Evolutionary conservation across 2,113 vertebrate species (phyloP).

Genomic region (Hippocampus guttulatus): DNA sequence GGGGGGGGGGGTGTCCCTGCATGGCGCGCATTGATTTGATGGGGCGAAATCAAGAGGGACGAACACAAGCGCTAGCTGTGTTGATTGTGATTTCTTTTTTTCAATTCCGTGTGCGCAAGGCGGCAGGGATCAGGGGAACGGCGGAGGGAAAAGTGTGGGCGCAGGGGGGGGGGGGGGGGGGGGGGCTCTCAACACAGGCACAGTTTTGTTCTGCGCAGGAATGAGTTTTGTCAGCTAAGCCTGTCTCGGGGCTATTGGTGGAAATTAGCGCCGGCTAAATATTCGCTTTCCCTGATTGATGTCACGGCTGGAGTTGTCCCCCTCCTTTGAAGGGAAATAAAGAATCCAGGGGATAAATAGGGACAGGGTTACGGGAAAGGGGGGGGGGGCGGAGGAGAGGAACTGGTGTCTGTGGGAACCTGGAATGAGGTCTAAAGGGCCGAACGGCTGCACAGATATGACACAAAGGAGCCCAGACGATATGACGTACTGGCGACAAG

Average conservation of each 20-base stretch:
- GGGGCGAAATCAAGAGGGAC: slow-evolving; percentile 68
- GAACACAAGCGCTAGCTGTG: slow-evolving; percentile 69
- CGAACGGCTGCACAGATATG: slow-evolving; percentile 61
- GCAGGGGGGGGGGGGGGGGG: background rate
- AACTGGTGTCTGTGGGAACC: slow-evolving; percentile 59
- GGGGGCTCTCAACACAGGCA: slow-evolving; percentile 60
- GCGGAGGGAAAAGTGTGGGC: slow-evolving; percentile 41
- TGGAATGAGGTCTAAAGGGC: slow-evolving; percentile 57
- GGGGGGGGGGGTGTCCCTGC: slow-evolving; percentile 57
- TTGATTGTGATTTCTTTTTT: slow-evolving; percentile 68
- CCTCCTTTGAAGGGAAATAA: slow-evolving; percentile 75
- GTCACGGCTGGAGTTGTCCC: slow-evolving; percentile 71
- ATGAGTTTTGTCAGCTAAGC: slow-evolving; percentile 79
- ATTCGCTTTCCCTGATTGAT: slow-evolving; percentile 77
- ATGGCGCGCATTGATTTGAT: slow-evolving; percentile 72
- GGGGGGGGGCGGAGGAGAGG: slow-evolving; percentile 49
- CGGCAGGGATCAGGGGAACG: slow-evolving; percentile 61
- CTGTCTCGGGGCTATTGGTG: slow-evolving; percentile 76
- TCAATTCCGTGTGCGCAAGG: slow-evolving; percentile 48
- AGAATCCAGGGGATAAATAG: slow-evolving; percentile 75
- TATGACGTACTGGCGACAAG: slow-evolving; percentile 49
- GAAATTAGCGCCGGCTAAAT: slow-evolving; percentile 77
- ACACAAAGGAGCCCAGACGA: slow-evolving; percentile 51
- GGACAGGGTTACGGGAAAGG: slow-evolving; percentile 61
- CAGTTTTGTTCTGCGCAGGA: slow-evolving; percentile 71